These are phyloP conservation scores for Sarcophaga caerulescens DNA, from an alignment of 2,888 invertebrate genomes.

Conservation along the genomic window DNA sequence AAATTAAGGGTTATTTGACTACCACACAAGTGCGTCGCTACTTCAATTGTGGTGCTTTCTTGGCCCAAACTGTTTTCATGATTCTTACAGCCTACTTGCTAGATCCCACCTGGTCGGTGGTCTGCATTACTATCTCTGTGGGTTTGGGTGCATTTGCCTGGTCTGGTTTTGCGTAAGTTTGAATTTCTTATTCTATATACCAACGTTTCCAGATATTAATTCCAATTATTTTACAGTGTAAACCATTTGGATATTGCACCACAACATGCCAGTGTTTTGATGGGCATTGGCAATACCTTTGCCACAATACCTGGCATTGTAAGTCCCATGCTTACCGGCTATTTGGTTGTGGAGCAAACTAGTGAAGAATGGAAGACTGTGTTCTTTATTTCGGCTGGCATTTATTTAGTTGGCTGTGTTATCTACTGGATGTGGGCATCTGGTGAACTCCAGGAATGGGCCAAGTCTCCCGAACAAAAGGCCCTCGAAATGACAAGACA, in stretches of 20 bases:
- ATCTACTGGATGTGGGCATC: constrained; percentile 92
- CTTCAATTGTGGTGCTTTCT: constrained; percentile 89
- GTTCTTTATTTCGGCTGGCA: constrained; percentile 91
- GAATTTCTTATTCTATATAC: not conserved
- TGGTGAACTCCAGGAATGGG: constrained; percentile 92
- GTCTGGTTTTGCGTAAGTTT: constrained; percentile 91
- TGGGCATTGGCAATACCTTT: constrained; percentile 95
- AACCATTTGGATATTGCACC: constrained; percentile 95
- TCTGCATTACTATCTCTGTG: constrained; percentile 93
- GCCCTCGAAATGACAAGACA: constrained; percentile 77
- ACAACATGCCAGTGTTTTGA: constrained; percentile 93
- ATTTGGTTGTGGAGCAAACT: constrained; percentile 88
- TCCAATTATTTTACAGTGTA: constrained; percentile 82
- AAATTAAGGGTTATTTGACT: constrained; percentile 84
- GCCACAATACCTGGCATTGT: constrained; percentile 95
- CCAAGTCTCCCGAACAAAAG: constrained; percentile 80
- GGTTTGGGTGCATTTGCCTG: constrained; percentile 96
- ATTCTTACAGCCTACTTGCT: constrained; percentile 89
- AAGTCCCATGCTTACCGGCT: constrained; percentile 91
- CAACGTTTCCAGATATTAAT: not conserved
- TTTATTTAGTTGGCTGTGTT: constrained; percentile 92
- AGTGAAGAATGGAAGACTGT: constrained; percentile 92
- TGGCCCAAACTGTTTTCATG: constrained; percentile 93
- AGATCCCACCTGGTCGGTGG: constrained; percentile 86
- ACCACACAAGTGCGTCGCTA: constrained; percentile 89